phyloP scores from a whole-genome alignment of 2,797 vertebrate species.

The Sebastes hubbsi region DNA sequence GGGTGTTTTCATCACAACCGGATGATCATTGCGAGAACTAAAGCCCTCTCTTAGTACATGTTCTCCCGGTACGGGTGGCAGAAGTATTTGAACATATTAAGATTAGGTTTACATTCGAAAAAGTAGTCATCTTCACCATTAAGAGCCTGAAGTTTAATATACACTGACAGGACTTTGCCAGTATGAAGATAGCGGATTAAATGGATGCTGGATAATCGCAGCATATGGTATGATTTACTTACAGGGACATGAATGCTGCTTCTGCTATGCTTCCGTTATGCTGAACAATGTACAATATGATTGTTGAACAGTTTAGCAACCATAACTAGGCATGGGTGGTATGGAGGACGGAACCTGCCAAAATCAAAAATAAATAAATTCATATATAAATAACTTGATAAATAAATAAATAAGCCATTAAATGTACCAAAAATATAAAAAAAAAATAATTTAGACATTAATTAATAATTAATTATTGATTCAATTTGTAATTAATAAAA shows the following conservation, averaged over 20 bases:
- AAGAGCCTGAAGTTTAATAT: constrained; percentile 16
- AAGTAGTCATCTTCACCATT: constrained; percentile 21
- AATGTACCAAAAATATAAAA: too few species aligned
- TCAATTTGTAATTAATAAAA: too few species aligned
- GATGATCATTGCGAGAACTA: constrained; percentile 29
- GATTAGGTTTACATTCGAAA: constrained; percentile 33
- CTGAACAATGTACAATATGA: not conserved
- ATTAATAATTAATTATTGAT: too few species aligned
- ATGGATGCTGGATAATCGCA: not conserved
- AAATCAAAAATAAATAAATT: too few species aligned
- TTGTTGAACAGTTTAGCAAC: not conserved
- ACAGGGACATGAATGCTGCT: not conserved
- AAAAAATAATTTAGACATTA: too few species aligned
- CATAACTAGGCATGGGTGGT: not conserved
- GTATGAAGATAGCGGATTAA: constrained; percentile 10
- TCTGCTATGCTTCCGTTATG: not conserved
- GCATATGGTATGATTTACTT: not conserved
- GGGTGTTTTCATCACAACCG: constrained; percentile 45
- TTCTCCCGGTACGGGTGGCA: not conserved
- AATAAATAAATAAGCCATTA: too few species aligned
- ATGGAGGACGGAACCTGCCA: too few species aligned
- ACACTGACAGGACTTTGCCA: constrained; percentile 14
- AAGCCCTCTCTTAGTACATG: constrained; percentile 27
- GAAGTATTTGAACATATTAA: constrained; percentile 45
- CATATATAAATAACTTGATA: too few species aligned